phyloP scores from a whole-genome alignment of 1,140 invertebrate species.

The Anagrus nilaparvatae region DNA sequence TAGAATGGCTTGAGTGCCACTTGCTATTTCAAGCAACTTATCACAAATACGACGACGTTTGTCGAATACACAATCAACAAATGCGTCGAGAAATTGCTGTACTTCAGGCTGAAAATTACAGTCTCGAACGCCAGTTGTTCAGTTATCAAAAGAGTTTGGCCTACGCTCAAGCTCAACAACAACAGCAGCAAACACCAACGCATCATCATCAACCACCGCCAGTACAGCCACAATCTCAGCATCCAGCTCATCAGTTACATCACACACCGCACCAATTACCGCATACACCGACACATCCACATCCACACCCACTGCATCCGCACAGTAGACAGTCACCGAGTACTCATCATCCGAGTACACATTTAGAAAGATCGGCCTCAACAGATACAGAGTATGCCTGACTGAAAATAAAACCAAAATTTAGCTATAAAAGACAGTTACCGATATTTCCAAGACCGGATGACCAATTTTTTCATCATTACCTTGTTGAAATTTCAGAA shows the following conservation, averaged over 20 bases:
- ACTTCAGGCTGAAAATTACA: constrained; percentile 77
- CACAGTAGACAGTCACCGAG: constrained; percentile 30
- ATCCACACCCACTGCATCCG: constrained; percentile 33
- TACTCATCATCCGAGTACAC: constrained; percentile 26
- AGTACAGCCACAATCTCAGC: too few relatives aligned
- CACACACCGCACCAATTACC: background rate
- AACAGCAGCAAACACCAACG: constrained; percentile 38
- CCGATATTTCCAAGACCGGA: too few relatives aligned
- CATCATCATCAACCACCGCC: too few relatives aligned
- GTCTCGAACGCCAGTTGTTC: constrained; percentile 74
- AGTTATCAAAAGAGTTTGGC: constrained; percentile 79
- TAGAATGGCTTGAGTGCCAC: constrained; percentile 80
- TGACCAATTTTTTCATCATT: too few relatives aligned
- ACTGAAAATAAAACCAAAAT: too few relatives aligned
- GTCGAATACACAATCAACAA: constrained; percentile 74
- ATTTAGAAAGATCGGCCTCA: constrained; percentile 50
- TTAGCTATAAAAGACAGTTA: constrained; percentile 13
- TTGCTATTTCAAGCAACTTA: constrained; percentile 78
- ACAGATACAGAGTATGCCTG: constrained; percentile 68
- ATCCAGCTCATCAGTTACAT: background rate
- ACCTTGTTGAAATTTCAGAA: constrained; percentile 34
- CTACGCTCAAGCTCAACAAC: constrained; percentile 51
- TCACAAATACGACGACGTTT: constrained; percentile 79
- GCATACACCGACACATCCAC: too few relatives aligned
- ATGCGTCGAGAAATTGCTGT: constrained; percentile 78